Evolutionary conservation across 1,140 invertebrate genomes (phyloP), one percentile per base, ranked within the genome.

Genomic region (Lanistes nyassanus): DNA sequence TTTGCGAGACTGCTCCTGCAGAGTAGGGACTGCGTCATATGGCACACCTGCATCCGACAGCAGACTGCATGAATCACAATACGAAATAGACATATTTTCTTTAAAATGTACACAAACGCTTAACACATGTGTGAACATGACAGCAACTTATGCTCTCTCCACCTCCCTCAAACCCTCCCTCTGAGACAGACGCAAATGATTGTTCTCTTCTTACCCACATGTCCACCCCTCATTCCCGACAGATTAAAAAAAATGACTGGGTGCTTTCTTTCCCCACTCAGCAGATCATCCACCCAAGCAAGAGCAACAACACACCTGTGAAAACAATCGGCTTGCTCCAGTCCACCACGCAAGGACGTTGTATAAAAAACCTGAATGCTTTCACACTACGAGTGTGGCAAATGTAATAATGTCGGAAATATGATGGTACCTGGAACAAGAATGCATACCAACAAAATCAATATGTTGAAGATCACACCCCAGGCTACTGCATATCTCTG

Each of bases 311-410:
- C 56, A 51, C 74, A 84, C 83, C 83, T 73, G 83, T 82, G 58
- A 84, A 82, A 5, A 70, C 79, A 9, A 73, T 80, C 26, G 80
- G 79, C 47, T 80, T 79, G 34, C 62, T 78, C 83, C 83, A 84
- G 68, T 84, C 76, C n/a, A 84, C 77, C 16, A 84, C 80, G 68
- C 80, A 80, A 11, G 83, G 83, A 53, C 83, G 74, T 68, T 83
- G 83, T 47, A 84, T 78, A 71, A 84, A 84, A 66, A 83, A 84
- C 62, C 80, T 82, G 31, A 84, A 76, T 16, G 81, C 77, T 36
- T 76, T 82, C 6, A 77, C 77, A 37, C 77, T 82, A 11, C 75
- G 69, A 29, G 83, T 81, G 75, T 84, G 80, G 68, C 83, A 84
- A 37, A 84, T 83, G 53, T 84, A 82, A 19, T 80, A 80, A 64